These are phyloP conservation scores for Elegia similella DNA, from an alignment of 2,888 invertebrate genomes.

Conservation along the genomic window DNA sequence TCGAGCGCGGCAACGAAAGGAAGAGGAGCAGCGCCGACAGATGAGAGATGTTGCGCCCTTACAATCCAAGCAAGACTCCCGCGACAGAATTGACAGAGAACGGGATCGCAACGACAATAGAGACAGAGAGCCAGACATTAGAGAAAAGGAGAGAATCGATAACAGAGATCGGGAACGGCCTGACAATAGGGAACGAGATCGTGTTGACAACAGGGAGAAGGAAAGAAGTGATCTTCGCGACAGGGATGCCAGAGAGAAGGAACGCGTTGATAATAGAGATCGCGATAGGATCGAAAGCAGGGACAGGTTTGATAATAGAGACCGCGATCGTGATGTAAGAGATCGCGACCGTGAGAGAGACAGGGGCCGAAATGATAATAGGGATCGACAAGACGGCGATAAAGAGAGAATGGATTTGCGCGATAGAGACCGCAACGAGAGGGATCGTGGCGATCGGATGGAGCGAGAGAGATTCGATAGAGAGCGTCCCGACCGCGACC, in stretches of 20 bases:
- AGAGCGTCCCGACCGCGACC: slow-evolving; percentile 34
- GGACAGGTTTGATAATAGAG: slow-evolving; percentile 30
- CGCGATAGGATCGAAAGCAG: slow-evolving; percentile 58
- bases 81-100: slow-evolving; percentile 46
- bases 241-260: slow-evolving; percentile 44
- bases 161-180: slow-evolving; percentile 45
- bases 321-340: slow-evolving; percentile 36
- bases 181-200: slow-evolving; percentile 46
- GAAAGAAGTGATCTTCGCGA: slow-evolving; percentile 42
- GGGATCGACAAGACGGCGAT: slow-evolving; percentile 40
- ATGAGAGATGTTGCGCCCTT: slow-evolving; percentile 60
- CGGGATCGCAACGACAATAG: slow-evolving; percentile 57
- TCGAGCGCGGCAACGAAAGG: slow-evolving; percentile 91
- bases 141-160: slow-evolving; percentile 48
- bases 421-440: slow-evolving; percentile 51
- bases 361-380: slow-evolving; percentile 39
- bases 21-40: slow-evolving; percentile 92
- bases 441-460: slow-evolving; percentile 42
- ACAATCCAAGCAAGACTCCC: slow-evolving; percentile 45
- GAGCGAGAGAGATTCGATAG: slow-evolving; percentile 40
- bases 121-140: slow-evolving; percentile 50
- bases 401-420: slow-evolving; percentile 43
- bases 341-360: slow-evolving; percentile 46
- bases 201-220: slow-evolving; percentile 70
- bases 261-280: slow-evolving; percentile 29